Evolutionary conservation across 2,888 invertebrate genomes (phyloP).

Genomic region (Sesia apiformis): DNA sequence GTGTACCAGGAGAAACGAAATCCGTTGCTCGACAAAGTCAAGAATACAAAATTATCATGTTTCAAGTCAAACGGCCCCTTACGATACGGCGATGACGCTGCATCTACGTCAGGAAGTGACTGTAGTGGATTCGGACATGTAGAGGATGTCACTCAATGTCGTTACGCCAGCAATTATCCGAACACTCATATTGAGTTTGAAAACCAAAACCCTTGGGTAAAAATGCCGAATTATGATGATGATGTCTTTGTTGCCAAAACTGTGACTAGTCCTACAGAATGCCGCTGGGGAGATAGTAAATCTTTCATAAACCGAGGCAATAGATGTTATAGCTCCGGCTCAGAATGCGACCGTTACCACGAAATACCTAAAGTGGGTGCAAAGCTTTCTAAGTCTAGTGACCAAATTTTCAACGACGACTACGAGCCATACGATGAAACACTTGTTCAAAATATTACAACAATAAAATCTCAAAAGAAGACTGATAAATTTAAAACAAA

Average conservation of each 20-base stretch:
- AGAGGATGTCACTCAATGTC: conserved; percentile 52
- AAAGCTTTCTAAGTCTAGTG: conserved; percentile 68
- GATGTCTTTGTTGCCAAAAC: conserved; percentile 62
- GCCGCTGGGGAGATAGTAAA: conserved; percentile 55
- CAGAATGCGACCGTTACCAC: conserved; percentile 66
- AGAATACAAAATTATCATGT: conserved; percentile 80
- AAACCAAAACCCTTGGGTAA: conserved; percentile 68
- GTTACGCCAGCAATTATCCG: conserved; percentile 44
- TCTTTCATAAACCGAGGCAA: conserved; percentile 53
- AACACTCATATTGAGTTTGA: conserved; percentile 60
- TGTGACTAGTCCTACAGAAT: conserved; percentile 46
- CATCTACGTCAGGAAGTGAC: conserved; percentile 69
- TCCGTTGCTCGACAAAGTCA: conserved; percentile 80
- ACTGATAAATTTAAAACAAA: conserved; percentile 64
- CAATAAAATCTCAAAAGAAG: conserved; percentile 56
- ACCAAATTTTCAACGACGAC: conserved; percentile 70
- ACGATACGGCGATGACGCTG: conserved; percentile 62
- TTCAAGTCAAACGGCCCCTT: conserved; percentile 75
- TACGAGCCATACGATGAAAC: conserved; percentile 49
- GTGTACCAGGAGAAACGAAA: conserved; percentile 79
- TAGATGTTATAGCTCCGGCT: conserved; percentile 67
- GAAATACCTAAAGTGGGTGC: conserved; percentile 56
- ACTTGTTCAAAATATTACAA: conserved; percentile 23
- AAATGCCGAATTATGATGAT: conserved; percentile 62
- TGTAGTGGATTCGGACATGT: conserved; percentile 68